These are phyloP conservation scores for Penaeus vannamei DNA, from an alignment of 1,140 invertebrate genomes.

Conservation along the genomic window DNA sequence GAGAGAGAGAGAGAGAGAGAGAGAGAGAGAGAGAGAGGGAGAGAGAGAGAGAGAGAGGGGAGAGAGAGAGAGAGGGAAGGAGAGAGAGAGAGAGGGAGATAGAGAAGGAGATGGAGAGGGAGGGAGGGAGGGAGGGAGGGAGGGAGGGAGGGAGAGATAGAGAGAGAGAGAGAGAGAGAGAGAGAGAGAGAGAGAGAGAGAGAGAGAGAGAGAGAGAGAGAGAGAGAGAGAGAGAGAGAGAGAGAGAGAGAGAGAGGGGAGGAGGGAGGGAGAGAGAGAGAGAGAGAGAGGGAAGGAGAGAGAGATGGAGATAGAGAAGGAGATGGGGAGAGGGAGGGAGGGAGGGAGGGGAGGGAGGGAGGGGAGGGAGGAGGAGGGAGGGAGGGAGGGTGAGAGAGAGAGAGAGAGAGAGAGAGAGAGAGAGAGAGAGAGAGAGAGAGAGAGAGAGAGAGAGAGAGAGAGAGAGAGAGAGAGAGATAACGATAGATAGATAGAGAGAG, in stretches of 20 bases:
- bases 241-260: slow-evolving; percentile 10
- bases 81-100: slow-evolving; percentile 3
- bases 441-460: too few species aligned
- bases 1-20: slow-evolving; percentile 3
- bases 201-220: too few species aligned
- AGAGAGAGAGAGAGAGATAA: too few species aligned
- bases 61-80: not conserved
- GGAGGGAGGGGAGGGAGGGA: slow-evolving; percentile 2
- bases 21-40: slow-evolving; percentile 10
- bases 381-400: slow-evolving; percentile 1
- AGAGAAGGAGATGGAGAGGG: not conserved
- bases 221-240: slow-evolving; percentile 1
- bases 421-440: too few species aligned
- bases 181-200: too few species aligned
- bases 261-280: not conserved
- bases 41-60: slow-evolving; percentile 10
- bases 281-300: too few species aligned
- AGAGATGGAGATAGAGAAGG: not conserved
- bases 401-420: not conserved
- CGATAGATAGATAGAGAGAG: too few species aligned
- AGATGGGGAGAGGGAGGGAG: not conserved
- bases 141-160: too few species aligned
- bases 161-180: too few species aligned
- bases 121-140: too few species aligned
- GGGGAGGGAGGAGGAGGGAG: too few species aligned